These are phyloP conservation scores for Atherix ibis DNA, from an alignment of 2,888 invertebrate species.

Conservation along the genomic window DNA sequence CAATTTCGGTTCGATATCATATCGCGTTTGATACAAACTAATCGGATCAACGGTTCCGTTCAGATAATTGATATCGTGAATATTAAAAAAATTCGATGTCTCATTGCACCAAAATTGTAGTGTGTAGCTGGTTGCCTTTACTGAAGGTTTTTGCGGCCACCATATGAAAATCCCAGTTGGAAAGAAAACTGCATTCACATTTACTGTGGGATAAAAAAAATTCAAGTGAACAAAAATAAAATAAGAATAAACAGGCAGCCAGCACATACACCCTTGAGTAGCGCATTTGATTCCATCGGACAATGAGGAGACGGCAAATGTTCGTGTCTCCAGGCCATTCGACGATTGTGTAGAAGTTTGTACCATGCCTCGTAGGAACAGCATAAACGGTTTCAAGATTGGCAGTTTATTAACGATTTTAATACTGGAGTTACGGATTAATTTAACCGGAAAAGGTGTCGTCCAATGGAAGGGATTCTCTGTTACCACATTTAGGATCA, in stretches of 20 bases:
- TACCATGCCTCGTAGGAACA: conserved; percentile 20
- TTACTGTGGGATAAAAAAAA: conserved; percentile 9
- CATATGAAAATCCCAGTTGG: conserved; percentile 14
- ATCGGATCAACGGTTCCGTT: conserved; percentile 11
- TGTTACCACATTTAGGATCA: conserved; percentile 27
- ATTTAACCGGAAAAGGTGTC: conserved; percentile 21
- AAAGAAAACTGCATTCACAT: conserved; percentile 9
- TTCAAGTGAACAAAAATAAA: not conserved
- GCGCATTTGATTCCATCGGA: conserved; percentile 28
- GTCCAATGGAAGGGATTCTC: conserved; percentile 28
- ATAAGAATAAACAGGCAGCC: too few relatives aligned
- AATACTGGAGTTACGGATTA: conserved; percentile 25
- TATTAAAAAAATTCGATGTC: conserved; percentile 12
- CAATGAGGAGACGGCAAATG: conserved; percentile 21
- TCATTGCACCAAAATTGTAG: conserved; percentile 14
- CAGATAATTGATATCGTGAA: conserved; percentile 10
- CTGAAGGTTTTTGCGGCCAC: conserved; percentile 11
- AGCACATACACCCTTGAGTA: conserved; percentile 31
- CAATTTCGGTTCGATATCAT: conserved; percentile 10
- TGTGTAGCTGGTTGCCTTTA: conserved; percentile 9
- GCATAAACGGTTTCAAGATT: conserved; percentile 17
- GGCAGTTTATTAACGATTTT: conserved; percentile 25
- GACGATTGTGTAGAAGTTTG: conserved; percentile 18
- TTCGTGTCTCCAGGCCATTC: conserved; percentile 17
- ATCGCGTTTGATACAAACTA: conserved; percentile 9